A percentile compares a stretch with the other conserved stretches of the same genome.
phyloP scores from a whole-genome alignment of 2,113 vertebrate species.

The Melanerpes formicivorus region DNA sequence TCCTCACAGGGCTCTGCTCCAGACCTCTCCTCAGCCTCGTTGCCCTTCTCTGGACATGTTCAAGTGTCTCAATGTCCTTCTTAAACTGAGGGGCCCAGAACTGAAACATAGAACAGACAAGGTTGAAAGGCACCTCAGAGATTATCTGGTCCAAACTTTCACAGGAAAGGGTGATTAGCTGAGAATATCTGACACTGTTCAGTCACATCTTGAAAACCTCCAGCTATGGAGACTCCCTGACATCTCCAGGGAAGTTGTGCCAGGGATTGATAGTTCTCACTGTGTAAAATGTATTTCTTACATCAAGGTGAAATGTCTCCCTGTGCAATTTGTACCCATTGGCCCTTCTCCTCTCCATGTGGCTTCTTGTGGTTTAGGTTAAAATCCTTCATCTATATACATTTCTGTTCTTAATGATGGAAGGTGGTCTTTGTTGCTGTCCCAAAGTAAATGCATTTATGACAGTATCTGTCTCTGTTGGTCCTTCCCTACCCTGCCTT shows the following conservation, averaged over 20 bases:
- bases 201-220: fast-evolving
- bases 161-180: background rate
- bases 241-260: background rate
- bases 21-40: too few species aligned
- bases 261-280: background rate
- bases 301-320: background rate
- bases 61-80: too few species aligned
- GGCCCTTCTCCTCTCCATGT: background rate
- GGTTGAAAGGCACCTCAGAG: background rate
- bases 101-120: too few species aligned
- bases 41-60: too few species aligned
- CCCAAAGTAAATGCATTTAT: background rate
- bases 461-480: background rate
- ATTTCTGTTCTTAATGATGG: background rate
- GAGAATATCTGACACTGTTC: background rate
- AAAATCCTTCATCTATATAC: background rate
- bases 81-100: too few species aligned
- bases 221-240: background rate
- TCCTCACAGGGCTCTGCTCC: too few species aligned
- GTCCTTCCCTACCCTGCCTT: background rate
- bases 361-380: background rate
- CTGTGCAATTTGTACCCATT: background rate
- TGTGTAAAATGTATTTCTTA: background rate
- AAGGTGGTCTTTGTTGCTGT: background rate
- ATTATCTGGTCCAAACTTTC: background rate